These are phyloP conservation scores for Malacoraja senta DNA, from an alignment of 2,797 vertebrate genomes.

Conservation along the genomic window DNA sequence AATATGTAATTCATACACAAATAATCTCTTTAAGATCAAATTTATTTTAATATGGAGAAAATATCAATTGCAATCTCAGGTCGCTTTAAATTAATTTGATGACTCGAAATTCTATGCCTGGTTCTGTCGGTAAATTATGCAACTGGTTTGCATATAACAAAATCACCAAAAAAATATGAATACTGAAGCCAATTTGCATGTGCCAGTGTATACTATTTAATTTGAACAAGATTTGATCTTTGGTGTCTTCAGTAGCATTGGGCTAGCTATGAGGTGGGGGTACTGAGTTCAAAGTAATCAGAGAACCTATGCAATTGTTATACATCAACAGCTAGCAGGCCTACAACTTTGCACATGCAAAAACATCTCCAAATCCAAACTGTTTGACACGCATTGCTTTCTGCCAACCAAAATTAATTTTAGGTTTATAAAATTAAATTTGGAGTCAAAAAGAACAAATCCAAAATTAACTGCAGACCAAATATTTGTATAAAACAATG, in stretches of 20 bases:
- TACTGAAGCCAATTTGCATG: no score
- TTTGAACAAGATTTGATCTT: no score
- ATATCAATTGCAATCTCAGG: background rate
- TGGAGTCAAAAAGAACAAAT: no score
- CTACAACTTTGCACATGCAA: background rate
- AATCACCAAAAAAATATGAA: no score
- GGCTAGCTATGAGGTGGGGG: background rate
- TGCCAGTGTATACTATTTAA: no score
- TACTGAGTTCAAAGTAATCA: background rate
- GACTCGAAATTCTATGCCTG: background rate
- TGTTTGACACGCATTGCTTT: background rate
- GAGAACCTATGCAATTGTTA: background rate
- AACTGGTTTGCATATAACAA: background rate
- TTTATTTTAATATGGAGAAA: background rate
- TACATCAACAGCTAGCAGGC: background rate
- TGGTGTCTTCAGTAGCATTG: no score
- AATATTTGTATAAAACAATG: no score
- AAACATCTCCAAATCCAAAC: background rate
- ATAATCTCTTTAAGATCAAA: background rate
- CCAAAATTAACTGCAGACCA: no score
- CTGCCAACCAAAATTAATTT: no score
- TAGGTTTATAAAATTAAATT: no score
- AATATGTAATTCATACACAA: background rate
- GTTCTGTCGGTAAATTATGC: background rate
- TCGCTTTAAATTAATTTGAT: background rate